These are phyloP conservation scores for Rhabdomys pumilio DNA, from an alignment of 2,797 vertebrate species.

Conservation along the genomic window DNA sequence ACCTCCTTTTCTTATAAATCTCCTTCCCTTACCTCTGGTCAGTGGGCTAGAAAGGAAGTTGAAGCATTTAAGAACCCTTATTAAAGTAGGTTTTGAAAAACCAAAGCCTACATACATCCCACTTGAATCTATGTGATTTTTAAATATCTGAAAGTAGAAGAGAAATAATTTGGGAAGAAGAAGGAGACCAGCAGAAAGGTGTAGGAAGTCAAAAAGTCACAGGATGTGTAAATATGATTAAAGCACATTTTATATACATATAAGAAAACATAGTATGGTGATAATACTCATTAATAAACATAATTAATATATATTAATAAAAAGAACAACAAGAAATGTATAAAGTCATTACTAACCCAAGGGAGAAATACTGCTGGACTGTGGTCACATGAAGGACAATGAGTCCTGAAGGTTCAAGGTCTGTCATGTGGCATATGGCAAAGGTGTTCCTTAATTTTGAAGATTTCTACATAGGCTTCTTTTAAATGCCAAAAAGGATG, in stretches of 20 bases:
- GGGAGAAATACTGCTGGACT: background rate
- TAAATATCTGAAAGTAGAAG: background rate
- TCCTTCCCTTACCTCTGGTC: background rate
- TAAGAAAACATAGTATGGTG: background rate
- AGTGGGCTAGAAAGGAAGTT: background rate
- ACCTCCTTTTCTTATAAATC: background rate
- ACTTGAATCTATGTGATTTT: background rate
- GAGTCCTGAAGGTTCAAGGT: background rate
- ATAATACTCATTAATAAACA: background rate
- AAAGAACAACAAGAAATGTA: background rate
- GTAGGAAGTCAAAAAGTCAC: background rate
- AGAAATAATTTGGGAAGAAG: background rate
- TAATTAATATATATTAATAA: background rate
- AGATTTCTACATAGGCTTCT: background rate
- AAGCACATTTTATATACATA: background rate
- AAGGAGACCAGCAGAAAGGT: background rate
- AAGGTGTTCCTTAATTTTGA: background rate
- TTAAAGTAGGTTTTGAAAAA: background rate
- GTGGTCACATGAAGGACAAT: background rate
- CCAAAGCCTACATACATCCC: background rate
- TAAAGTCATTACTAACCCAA: background rate
- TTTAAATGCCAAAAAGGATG: background rate
- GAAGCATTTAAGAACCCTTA: background rate
- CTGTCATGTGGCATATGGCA: background rate
- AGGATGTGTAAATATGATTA: background rate